Conservation (phyloP, 2,113 vertebrate genomes). For the Nothoprocta pentlandii region DNA sequence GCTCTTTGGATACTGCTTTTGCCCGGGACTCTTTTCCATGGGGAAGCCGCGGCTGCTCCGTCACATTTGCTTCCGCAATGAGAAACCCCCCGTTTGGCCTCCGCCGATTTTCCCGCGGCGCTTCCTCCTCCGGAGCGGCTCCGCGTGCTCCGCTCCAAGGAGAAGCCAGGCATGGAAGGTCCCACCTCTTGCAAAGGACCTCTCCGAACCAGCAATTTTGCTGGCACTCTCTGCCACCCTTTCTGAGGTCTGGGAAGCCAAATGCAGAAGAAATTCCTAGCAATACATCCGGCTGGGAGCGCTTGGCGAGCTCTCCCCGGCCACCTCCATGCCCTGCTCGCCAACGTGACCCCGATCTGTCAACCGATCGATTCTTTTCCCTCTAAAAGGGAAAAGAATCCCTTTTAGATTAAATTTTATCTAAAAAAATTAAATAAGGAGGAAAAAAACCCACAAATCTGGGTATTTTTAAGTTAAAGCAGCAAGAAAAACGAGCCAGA, state of each 20-base stretch:
- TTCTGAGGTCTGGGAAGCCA: no score
- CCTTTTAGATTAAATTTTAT: no score
- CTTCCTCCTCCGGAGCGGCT: not conserved
- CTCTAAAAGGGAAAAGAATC: not conserved
- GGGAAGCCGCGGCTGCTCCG: not conserved
- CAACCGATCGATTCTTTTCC: conserved; percentile 14
- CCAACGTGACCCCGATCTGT: conserved; percentile 42
- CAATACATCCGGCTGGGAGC: no score
- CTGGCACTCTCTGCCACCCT: no score
- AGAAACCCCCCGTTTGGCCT: not conserved
- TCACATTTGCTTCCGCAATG: not conserved
- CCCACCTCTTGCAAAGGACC: no score
- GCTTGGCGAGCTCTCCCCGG: not conserved
- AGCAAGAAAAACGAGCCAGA: not conserved
- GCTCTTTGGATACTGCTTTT: not conserved
- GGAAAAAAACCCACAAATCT: not conserved
- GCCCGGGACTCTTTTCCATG: not conserved
- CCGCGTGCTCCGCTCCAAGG: not conserved
- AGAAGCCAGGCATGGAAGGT: no score
- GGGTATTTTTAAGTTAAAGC: not conserved
- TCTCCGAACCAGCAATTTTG: no score
- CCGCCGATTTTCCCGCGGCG: not conserved
- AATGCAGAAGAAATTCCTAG: no score
- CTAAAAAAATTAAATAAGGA: not conserved
- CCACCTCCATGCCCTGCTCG: not conserved